Evolutionary conservation across 2,888 invertebrate species (phyloP).

Genomic region (Lochmaea crataegi): DNA sequence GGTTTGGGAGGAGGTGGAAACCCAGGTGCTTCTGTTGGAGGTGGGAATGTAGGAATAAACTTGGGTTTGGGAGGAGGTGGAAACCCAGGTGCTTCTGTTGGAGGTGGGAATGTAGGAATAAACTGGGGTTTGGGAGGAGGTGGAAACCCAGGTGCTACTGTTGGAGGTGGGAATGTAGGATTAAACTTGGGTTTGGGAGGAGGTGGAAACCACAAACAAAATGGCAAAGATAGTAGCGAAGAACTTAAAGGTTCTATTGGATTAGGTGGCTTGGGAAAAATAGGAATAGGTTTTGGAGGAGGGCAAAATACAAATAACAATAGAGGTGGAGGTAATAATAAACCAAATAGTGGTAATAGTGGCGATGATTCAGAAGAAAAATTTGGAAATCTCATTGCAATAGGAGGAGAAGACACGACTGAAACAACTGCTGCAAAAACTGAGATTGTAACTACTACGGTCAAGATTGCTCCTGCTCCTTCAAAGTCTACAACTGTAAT

Average conservation of each 20-base stretch:
- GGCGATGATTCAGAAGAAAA: too few relatives aligned
- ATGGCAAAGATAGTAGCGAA: neutral
- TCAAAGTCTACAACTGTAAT: neutral
- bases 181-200: neutral
- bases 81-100: neutral
- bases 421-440: too few relatives aligned
- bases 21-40: neutral
- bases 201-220: neutral
- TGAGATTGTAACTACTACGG: neutral
- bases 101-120: neutral
- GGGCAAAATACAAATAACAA: too few relatives aligned
- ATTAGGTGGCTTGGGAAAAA: neutral
- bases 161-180: neutral
- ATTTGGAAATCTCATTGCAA: too few relatives aligned
- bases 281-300: neutral
- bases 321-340: too few relatives aligned
- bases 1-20: neutral
- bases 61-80: neutral
- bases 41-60: neutral
- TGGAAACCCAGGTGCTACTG: neutral
- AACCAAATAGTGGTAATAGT: too few relatives aligned
- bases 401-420: too few relatives aligned
- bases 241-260: neutral
- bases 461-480: neutral
- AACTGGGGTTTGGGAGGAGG: neutral